These are phyloP conservation scores for Cephus pulcher DNA, from an alignment of 2,888 invertebrate genomes.

Conservation along the genomic window DNA sequence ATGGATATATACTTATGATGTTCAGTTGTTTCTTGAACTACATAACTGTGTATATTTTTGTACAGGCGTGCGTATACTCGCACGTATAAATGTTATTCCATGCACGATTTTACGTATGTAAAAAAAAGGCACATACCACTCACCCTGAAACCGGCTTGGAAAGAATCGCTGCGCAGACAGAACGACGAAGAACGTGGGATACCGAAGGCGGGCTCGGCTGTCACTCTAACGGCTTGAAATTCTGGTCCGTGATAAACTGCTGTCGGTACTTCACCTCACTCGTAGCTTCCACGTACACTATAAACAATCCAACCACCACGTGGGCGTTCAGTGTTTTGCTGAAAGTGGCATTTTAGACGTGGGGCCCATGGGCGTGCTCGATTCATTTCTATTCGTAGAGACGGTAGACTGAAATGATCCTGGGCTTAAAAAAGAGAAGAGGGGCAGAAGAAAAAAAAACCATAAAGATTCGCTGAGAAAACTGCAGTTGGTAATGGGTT, in stretches of 20 bases:
- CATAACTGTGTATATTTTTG: not conserved
- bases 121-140: not conserved
- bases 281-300: not conserved
- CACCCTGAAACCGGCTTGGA: not conserved
- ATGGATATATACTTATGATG: not conserved
- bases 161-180: not conserved
- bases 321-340: slow-evolving; percentile 6
- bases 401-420: not conserved
- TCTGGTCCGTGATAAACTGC: slow-evolving; percentile 14
- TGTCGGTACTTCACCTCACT: slow-evolving; percentile 10
- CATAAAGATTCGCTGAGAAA: not conserved
- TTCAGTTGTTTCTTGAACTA: not conserved
- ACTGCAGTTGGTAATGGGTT: not conserved
- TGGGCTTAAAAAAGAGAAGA: not conserved
- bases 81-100: not conserved
- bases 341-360: not conserved
- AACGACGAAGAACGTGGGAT: slow-evolving; percentile 13
- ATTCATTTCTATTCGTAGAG: not conserved
- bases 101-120: not conserved
- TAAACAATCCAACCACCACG: slow-evolving; percentile 1
- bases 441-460: not conserved
- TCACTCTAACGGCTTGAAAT: slow-evolving; percentile 17
- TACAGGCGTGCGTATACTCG: not conserved
- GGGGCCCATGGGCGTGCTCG: not conserved
- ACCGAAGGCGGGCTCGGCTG: slow-evolving; percentile 14